Evolutionary conservation across 2,797 vertebrate species (phyloP).

Genomic region (Synanceia verrucosa): DNA sequence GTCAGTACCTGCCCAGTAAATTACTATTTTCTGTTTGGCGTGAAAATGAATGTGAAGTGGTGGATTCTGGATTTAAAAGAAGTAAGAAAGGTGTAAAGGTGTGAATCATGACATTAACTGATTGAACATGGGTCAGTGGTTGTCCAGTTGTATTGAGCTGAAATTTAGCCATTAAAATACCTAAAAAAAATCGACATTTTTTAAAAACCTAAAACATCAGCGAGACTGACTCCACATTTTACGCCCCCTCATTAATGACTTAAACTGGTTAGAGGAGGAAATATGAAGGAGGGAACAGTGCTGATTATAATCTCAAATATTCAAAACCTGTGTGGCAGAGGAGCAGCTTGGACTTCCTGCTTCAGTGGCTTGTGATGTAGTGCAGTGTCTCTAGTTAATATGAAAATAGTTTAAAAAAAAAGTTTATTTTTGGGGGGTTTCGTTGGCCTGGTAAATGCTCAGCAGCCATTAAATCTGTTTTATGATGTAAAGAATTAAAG

Average conservation of each 20-base stretch:
- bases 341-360: neutral
- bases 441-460: neutral
- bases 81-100: too few relatives aligned
- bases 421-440: neutral
- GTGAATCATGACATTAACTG: too few relatives aligned
- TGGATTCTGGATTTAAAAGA: too few relatives aligned
- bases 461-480: constrained; percentile 16
- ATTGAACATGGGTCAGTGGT: too few relatives aligned
- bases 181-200: too few relatives aligned
- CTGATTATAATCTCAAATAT: constrained; percentile 53
- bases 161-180: neutral
- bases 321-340: constrained; percentile 33
- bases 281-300: constrained; percentile 5
- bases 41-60: neutral
- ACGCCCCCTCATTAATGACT: constrained; percentile 64
- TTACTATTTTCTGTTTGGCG: neutral
- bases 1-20: neutral
- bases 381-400: neutral
- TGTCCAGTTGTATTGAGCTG: neutral
- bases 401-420: neutral
- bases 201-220: too few relatives aligned
- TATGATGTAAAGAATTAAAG: constrained; percentile 31
- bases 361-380: neutral
- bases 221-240: too few relatives aligned
- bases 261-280: constrained; percentile 48